Evolutionary conservation across 2,797 vertebrate genomes (phyloP).

Genomic region (Mycteria americana): DNA sequence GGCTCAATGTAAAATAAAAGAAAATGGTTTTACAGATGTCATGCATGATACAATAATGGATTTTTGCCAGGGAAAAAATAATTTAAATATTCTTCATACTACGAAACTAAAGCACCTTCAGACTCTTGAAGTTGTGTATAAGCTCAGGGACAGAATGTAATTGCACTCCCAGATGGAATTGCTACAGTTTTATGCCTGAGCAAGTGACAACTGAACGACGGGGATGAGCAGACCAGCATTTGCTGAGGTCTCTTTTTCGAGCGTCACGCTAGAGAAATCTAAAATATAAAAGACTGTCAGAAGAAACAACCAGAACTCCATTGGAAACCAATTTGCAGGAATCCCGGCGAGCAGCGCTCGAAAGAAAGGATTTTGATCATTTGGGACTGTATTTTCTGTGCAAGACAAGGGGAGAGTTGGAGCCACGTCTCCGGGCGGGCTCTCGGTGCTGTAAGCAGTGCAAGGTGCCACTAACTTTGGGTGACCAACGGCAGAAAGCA

Average conservation of each 20-base stretch:
- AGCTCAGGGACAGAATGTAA: neutral
- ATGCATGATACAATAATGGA: neutral
- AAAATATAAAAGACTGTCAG: neutral
- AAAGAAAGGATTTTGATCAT: neutral
- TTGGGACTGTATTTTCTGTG: neutral
- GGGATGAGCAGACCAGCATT: neutral
- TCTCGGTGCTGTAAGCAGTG: neutral
- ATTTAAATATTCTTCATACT: neutral
- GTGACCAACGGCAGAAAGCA: neutral
- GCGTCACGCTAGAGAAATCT: neutral
- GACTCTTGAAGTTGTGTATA: neutral
- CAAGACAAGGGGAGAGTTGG: neutral
- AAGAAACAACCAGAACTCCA: neutral
- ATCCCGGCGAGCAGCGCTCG: neutral
- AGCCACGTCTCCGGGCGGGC: neutral
- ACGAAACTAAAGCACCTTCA: neutral
- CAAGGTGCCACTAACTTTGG: neutral
- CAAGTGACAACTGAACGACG: neutral
- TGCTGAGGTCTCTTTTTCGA: neutral
- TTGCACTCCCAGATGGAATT: neutral
- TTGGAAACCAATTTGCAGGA: neutral
- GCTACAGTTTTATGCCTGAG: neutral
- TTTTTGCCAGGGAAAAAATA: neutral
- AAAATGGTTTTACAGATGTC: neutral
- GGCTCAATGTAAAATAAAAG: neutral